Percentiles rank a stretch among this genome's conserved stretches.
These are phyloP conservation scores for Bombus huntii DNA, from an alignment of 1,140 invertebrate genomes.

Conservation along the genomic window DNA sequence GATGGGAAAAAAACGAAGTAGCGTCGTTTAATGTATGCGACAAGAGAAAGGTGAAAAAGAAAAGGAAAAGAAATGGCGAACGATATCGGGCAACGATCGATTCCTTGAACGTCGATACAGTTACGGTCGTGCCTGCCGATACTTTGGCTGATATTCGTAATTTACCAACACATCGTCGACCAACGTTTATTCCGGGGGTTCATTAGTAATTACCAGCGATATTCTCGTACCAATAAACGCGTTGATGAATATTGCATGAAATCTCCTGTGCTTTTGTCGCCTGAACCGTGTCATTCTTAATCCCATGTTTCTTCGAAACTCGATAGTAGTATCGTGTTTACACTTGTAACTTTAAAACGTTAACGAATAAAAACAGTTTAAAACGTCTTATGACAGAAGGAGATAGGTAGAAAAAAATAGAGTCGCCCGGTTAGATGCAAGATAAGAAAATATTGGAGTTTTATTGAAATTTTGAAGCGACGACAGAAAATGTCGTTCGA, in stretches of 20 bases:
- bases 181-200: constrained; percentile 25
- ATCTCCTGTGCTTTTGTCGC: background rate
- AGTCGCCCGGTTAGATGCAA: too few relatives aligned
- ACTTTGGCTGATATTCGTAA: constrained; percentile 44
- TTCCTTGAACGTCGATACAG: constrained; percentile 41
- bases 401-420: too few relatives aligned
- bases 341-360: too few relatives aligned
- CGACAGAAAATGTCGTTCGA: rapidly evolving
- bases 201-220: constrained; percentile 55
- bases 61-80: background rate
- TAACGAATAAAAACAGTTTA: too few relatives aligned
- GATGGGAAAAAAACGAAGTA: too few relatives aligned
- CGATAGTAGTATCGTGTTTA: too few relatives aligned
- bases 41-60: background rate
- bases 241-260: constrained; percentile 69
- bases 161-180: constrained; percentile 46
- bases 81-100: constrained; percentile 42
- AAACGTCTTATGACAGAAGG: rapidly evolving
- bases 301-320: too few relatives aligned
- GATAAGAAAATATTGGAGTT: too few relatives aligned
- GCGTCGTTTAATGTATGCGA: background rate
- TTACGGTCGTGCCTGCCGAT: constrained; percentile 33
- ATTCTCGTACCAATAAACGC: constrained; percentile 36
- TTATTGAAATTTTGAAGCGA: too few relatives aligned
- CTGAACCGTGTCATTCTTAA: too few relatives aligned